Evolutionary conservation across 2,113 vertebrate genomes (phyloP), one percentile per base, ranked within the genome.

Genomic region (Scatophagus argus): DNA sequence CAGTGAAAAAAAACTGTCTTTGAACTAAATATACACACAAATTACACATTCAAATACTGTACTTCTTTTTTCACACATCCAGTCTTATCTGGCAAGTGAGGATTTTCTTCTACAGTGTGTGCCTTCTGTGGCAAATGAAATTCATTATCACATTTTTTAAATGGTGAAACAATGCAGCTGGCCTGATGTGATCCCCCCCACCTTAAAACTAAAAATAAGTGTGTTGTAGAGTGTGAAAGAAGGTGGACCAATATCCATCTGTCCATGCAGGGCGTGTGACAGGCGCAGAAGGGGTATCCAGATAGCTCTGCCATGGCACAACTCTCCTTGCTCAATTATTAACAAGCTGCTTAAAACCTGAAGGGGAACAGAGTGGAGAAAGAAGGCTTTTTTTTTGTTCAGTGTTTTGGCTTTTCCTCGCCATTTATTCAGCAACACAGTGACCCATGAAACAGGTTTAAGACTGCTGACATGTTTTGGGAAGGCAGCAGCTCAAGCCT

Each of bases 311-410:
- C 76, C 72, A 55, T 58, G 38, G 60, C 83, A 55, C 77, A 80
- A 83, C 74, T 73, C 74, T 56, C 34, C 60, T 73, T 14, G 13
- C 55, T 91, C 77, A 79, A 90, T 91, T 77, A 90, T 90, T 88
- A 89, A 90, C 77, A 73, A 83, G 79, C 81, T 82, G 81, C 74
- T 83, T 74, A 72, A 77, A 88, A 66, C 74, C 87, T 87, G 63
- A 59, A 64, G 83, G 73, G 70, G 39, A 69, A 63, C 74, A 59
- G 68, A 74, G 69, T 19, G 17, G 36, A 43, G 46, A 32, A 43
- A 56, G 49, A 63, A 9, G 52, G n/a, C n/a, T n/a, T n/a, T n/a
- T 32, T 38, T 81, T 85, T 61, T 69, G 44, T 76, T 79, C 74
- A 23, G 25, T 63, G 0, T 47, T 54, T 74, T 60, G 32, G 69